These are phyloP conservation scores for Numenius phaeopus DNA, from an alignment of 2,797 vertebrate species.

Conservation along the genomic window DNA sequence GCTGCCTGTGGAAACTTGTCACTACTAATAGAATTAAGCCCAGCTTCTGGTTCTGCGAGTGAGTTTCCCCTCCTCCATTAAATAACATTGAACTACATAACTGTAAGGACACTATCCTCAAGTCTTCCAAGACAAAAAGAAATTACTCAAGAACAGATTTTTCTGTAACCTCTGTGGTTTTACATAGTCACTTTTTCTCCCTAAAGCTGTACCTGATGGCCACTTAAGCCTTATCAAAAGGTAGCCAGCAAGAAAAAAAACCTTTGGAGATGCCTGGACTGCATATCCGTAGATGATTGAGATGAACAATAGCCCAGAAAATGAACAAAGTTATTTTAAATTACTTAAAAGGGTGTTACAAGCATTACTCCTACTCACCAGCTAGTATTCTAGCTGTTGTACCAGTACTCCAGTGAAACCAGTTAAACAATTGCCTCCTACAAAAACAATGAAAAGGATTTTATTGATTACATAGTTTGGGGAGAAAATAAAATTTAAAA, in stretches of 20 bases:
- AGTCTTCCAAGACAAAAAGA: not conserved
- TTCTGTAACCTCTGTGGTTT: not conserved
- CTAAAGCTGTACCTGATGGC: not conserved
- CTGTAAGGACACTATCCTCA: not conserved
- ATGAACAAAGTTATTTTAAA: not conserved
- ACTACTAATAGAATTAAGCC: not conserved
- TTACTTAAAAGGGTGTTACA: not conserved
- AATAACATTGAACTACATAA: not conserved
- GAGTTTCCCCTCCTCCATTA: not conserved
- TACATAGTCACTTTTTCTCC: not conserved
- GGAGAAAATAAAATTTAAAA: no score
- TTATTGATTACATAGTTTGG: not conserved
- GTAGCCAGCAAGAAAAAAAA: not conserved
- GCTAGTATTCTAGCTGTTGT: conserved; percentile 85
- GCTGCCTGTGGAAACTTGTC: not conserved
- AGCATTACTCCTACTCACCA: conserved; percentile 78
- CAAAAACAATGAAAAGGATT: conserved; percentile 15
- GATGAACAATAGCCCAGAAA: not conserved
- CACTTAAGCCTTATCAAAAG: not conserved
- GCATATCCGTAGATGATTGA: not conserved
- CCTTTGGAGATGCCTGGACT: not conserved
- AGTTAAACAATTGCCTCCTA: conserved; percentile 88
- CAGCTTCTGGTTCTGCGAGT: not conserved
- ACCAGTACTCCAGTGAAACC: conserved; percentile 86
- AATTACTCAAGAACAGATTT: not conserved